Conservation (phyloP, 1,140 invertebrate species). For the Ganaspis sp. region DNA sequence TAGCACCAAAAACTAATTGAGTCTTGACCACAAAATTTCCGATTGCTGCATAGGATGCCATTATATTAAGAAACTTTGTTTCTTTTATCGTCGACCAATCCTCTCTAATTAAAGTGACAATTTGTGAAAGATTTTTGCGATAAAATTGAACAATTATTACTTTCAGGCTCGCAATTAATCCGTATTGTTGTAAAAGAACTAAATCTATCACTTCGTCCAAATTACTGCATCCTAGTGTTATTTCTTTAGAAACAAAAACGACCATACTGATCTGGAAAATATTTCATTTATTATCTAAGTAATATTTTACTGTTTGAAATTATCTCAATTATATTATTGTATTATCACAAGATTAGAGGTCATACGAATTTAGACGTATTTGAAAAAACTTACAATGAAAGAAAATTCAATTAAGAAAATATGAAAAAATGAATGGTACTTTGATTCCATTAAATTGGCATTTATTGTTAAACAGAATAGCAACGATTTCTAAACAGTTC, state of each 20-base stretch:
- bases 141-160: neutral
- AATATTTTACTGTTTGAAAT: too few relatives aligned
- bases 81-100: neutral
- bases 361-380: too few relatives aligned
- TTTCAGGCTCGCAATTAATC: neutral
- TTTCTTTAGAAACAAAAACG: neutral
- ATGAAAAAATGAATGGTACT: too few relatives aligned
- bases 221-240: neutral
- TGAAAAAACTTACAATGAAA: too few relatives aligned
- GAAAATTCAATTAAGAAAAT: too few relatives aligned
- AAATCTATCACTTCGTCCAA: neutral
- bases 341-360: too few relatives aligned
- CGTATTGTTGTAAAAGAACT: neutral
- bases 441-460: too few relatives aligned
- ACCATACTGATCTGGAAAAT: neutral
- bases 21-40: constrained; percentile 38
- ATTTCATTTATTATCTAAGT: neutral
- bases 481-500: too few relatives aligned
- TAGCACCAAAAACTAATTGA: constrained; percentile 40
- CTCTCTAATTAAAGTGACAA: neutral
- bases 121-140: neutral
- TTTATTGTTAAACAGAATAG: too few relatives aligned
- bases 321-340: too few relatives aligned
- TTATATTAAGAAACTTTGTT: neutral
- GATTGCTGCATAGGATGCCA: constrained; percentile 39